Evolutionary conservation across 2,888 invertebrate genomes (phyloP), one percentile per base, ranked within the genome.

Genomic region (Volucella inflata): DNA sequence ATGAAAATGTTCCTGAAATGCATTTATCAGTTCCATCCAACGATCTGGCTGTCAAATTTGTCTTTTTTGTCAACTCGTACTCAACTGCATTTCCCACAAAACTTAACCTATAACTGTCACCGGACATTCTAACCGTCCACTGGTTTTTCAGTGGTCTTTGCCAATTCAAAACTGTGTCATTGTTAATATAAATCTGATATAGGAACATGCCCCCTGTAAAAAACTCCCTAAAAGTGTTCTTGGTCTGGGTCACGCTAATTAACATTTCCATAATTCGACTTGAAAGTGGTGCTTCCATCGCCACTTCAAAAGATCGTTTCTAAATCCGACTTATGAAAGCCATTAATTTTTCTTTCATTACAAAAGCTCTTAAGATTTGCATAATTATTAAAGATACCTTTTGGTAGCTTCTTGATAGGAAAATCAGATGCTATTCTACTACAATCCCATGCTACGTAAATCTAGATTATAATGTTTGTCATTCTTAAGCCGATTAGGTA

Each of bases 271-370:
- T 11, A 38, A 40, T 42, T 40, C 3, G 38, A 44, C 51, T 44
- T 6, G 30, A 46, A 16, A 71, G 40, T 14, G 59, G 3, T 8
- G 42, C 62, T 64, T 12, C 9, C 8, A 36, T 30, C 17, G 16
- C 55, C 51, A 30, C 70, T 50, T 30, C 36, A 51, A 30, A 14
- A 62, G 50, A 11, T 21, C 60, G 17, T 21, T 71, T 42, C 72
- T 68, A 83, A 78, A 78, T 83, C 68, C 68, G 68, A 48, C 38
- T 74, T 53, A 60, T 59, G 59, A 17, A 46, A 50, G 53, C 64
- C 68, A 68, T 74, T 78, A 62, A 68, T 74, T 74, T 68, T 14
- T 59, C 10, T 74, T 64, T 62, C 57, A 67, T 10, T 57, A 44
- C 11, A 14, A 48, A 67, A 40, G 2, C 11, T n/a, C 16, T 64